phyloP scores from a whole-genome alignment of 2,797 vertebrate genomes.

The Cirrhinus mrigala region DNA sequence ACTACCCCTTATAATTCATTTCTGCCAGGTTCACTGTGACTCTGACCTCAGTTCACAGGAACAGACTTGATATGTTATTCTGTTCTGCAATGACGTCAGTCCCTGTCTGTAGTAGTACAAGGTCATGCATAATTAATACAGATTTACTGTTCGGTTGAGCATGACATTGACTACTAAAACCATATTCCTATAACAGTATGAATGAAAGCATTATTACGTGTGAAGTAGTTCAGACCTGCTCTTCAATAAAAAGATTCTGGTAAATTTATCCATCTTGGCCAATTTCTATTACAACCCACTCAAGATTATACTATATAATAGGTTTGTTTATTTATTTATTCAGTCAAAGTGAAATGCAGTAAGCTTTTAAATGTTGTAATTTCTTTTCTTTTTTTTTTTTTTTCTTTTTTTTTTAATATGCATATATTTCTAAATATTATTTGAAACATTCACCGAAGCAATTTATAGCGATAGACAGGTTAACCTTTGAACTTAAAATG shows the following conservation, averaged over 20 bases:
- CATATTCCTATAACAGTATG: background rate
- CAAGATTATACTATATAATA: background rate
- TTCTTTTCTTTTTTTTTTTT: no score
- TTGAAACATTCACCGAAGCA: background rate
- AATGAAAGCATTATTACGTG: background rate
- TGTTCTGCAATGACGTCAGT: constrained; percentile 40
- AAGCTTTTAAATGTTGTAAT: background rate
- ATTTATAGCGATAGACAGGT: background rate
- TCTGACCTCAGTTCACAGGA: constrained; percentile 18
- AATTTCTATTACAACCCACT: background rate
- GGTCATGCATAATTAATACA: constrained; percentile 29
- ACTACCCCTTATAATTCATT: background rate
- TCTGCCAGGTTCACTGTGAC: background rate
- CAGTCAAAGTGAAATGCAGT: background rate
- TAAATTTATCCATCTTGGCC: background rate
- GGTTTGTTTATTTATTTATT: background rate
- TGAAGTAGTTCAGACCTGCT: background rate
- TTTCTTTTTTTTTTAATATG: no score
- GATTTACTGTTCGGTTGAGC: background rate
- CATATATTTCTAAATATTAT: background rate
- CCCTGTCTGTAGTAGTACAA: constrained; percentile 3
- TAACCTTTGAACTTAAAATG: background rate
- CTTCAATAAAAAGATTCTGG: background rate
- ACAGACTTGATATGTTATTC: constrained; percentile 15
- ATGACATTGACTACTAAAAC: background rate